These are phyloP conservation scores for Cricetomys ansorgei DNA, from an alignment of 2,113 vertebrate species.

Conservation along the genomic window DNA sequence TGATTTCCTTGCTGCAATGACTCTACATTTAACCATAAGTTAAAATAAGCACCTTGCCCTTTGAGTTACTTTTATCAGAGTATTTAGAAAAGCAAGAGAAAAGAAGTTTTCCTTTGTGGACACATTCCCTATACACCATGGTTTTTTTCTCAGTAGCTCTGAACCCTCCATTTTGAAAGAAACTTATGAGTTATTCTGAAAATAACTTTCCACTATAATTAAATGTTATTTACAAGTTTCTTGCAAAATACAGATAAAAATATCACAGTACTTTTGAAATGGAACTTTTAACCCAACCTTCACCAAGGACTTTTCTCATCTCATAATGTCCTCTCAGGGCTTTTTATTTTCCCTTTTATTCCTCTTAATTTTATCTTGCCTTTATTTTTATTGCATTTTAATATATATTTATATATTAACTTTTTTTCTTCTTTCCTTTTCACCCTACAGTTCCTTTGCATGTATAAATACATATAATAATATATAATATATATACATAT, in stretches of 20 bases:
- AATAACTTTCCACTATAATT: neutral
- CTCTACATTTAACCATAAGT: neutral
- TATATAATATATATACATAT: too few species aligned
- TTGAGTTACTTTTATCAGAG: neutral
- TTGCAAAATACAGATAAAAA: neutral
- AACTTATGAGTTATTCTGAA: neutral
- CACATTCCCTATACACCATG: neutral
- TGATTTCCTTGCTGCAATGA: neutral
- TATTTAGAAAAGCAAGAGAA: neutral
- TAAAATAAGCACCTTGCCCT: neutral
- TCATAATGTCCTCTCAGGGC: neutral
- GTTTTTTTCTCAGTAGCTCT: neutral
- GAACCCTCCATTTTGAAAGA: neutral
- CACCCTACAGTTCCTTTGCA: neutral
- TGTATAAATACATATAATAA: too few species aligned
- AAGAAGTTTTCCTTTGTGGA: neutral
- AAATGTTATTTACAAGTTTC: neutral
- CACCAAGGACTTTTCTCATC: neutral
- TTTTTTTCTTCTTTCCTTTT: neutral
- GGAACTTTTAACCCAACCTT: neutral
- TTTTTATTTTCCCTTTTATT: too few species aligned
- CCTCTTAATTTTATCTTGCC: neutral
- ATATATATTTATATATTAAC: neutral
- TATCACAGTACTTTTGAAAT: neutral
- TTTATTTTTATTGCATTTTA: neutral